These are phyloP conservation scores for Sebastes minor DNA, from an alignment of 2,797 vertebrate species.

Conservation along the genomic window DNA sequence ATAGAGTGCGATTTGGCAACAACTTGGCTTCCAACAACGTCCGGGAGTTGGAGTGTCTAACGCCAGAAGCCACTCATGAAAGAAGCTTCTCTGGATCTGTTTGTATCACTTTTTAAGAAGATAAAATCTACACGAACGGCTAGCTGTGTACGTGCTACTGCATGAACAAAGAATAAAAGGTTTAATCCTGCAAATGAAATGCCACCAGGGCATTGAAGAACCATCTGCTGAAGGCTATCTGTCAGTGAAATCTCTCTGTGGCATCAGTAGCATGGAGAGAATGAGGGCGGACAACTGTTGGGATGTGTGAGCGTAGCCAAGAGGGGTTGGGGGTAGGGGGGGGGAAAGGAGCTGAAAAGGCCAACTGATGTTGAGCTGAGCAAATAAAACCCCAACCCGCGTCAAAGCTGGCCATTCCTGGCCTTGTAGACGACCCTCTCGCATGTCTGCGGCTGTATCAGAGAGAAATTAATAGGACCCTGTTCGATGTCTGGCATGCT, in stretches of 20 bases:
- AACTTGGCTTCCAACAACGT: constrained; percentile 31
- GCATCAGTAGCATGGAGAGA: constrained; percentile 71
- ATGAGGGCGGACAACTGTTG: constrained; percentile 73
- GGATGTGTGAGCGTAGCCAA: constrained; percentile 41
- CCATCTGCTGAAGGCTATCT: constrained; percentile 79
- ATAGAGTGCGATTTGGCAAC: constrained; percentile 43
- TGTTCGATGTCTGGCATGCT: constrained; percentile 61
- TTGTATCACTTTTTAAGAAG: neutral
- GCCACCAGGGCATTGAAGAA: constrained; percentile 41
- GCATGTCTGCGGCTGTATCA: constrained; percentile 64
- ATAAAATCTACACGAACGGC: neutral
- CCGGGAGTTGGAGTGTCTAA: neutral
- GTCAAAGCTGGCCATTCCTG: constrained; percentile 76
- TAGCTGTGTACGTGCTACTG: constrained; percentile 14
- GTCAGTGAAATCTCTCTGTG: constrained; percentile 73
- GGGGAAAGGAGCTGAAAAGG: constrained; percentile 42
- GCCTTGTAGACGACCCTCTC: constrained; percentile 63
- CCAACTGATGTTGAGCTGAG: constrained; percentile 68
- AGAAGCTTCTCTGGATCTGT: neutral
- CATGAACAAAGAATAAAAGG: constrained; percentile 30
- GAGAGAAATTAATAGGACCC: constrained; percentile 69
- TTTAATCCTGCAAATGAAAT: constrained; percentile 46
- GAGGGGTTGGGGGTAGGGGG: constrained; percentile 2
- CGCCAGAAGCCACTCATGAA: constrained; percentile 32
- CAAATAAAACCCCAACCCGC: constrained; percentile 77